phyloP scores from a whole-genome alignment of 2,888 invertebrate species.

The Leucophora obtusa region DNA sequence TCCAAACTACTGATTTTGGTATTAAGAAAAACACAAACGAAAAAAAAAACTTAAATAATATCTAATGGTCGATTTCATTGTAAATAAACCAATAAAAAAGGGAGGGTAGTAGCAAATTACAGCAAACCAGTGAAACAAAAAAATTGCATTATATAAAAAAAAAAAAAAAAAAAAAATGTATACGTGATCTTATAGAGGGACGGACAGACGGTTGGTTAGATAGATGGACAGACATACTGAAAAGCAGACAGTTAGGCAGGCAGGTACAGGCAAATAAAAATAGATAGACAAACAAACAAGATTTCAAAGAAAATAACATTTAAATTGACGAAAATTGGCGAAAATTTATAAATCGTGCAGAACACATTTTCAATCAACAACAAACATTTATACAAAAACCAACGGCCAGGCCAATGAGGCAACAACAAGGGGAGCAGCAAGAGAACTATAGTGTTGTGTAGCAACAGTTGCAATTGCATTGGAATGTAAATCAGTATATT shows the following conservation, averaged over 20 bases:
- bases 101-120: constrained; percentile 60
- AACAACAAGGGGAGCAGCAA: constrained; percentile 39
- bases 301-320: constrained; percentile 64
- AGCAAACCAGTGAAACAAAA: constrained; percentile 34
- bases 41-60: constrained; percentile 19
- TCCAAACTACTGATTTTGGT: constrained; percentile 57
- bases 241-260: constrained; percentile 4
- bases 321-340: constrained; percentile 64
- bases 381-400: constrained; percentile 1
- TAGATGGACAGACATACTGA: constrained; percentile 33
- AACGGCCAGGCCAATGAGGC: constrained; percentile 4
- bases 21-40: constrained; percentile 30
- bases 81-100: constrained; percentile 61
- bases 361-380: constrained; percentile 64
- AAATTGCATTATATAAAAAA: not conserved
- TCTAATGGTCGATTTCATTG: constrained; percentile 51
- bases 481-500: constrained; percentile 75
- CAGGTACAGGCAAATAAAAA: constrained; percentile 42
- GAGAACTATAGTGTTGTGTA: constrained; percentile 20
- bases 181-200: constrained; percentile 35
- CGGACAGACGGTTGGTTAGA: constrained; percentile 6
- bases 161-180: constrained; percentile 28
- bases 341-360: constrained; percentile 69
- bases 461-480: constrained; percentile 75
- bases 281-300: constrained; percentile 63